Evolutionary conservation across 1,140 invertebrate genomes (phyloP), one percentile per base, ranked within the genome.

Genomic region (Halotydeus destructor): DNA sequence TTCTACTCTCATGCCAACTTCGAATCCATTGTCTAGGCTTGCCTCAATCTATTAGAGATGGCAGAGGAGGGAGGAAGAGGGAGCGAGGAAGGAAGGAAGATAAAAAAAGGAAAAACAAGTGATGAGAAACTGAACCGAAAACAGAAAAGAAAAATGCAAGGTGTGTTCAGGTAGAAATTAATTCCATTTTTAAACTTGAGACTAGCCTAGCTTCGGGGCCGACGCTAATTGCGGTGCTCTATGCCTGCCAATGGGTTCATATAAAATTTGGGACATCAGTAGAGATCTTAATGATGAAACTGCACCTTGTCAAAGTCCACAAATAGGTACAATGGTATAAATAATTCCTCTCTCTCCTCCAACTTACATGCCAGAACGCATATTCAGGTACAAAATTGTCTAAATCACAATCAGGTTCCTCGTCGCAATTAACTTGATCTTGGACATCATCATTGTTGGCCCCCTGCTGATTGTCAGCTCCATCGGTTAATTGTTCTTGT

Each of bases 321-420:
- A n/a, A n/a, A n/a, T n/a, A n/a, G n/a, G n/a, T n/a, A n/a, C n/a
- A n/a, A n/a, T n/a, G n/a, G n/a, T n/a, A n/a, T n/a, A n/a, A n/a
- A n/a, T n/a, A n/a, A n/a, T n/a, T n/a, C n/a, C n/a, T n/a, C n/a
- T n/a, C n/a, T n/a, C n/a, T n/a, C n/a, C n/a, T n/a, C n/a, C n/a
- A n/a, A 39, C 38, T 39, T 39, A 39, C 38, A 18, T 39, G 38
- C 38, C 38, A 39, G 16, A 39, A 39, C 8, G 38, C 38, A 39
- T 39, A 31, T 31, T 31, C 12, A 31, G 30, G 12, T 12, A 31
- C 30, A 31, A 31, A n/a, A 16, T 31, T 31, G 30, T 16, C 16
- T n/a, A 31, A 16, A 16, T 16, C 12, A 31, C 16, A n/a, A 16
- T 31, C 30, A 31, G 18, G 30, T 12, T n/a, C 30, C n/a, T n/a